A percentile compares a stretch with the other conserved stretches of the same genome.
These are phyloP conservation scores for Fregata magnificens DNA, from an alignment of 2,113 vertebrate genomes.

Conservation along the genomic window DNA sequence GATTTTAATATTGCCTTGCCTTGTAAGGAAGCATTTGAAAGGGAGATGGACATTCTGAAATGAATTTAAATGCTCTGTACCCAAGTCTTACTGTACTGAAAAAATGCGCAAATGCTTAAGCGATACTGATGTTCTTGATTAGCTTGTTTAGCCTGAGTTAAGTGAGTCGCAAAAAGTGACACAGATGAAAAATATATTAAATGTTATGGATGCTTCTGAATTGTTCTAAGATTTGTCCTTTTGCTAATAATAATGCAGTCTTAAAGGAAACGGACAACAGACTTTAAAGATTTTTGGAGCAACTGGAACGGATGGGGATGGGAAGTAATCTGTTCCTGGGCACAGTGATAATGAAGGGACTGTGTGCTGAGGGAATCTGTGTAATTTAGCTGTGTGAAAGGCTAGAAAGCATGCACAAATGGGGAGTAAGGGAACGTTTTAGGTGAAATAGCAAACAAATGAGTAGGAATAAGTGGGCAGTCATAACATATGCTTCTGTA, in stretches of 20 bases:
- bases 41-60: background rate
- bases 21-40: background rate
- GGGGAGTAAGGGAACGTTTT: background rate
- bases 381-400: background rate
- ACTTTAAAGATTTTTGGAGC: background rate
- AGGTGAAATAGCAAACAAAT: background rate
- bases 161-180: background rate
- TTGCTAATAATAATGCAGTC: background rate
- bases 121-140: background rate
- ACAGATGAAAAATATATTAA: background rate
- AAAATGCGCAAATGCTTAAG: background rate
- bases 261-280: background rate
- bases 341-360: background rate
- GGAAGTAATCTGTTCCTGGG: background rate
- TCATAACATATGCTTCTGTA: background rate
- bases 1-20: background rate
- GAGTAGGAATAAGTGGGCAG: background rate
- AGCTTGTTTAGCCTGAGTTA: background rate
- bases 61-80: background rate
- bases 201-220: background rate
- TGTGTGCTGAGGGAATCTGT: background rate
- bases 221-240: background rate
- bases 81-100: background rate
- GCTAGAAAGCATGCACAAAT: background rate
- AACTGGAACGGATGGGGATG: background rate